phyloP scores from a whole-genome alignment of 2,113 vertebrate species.

The Erythrolamprus reginae region DNA sequence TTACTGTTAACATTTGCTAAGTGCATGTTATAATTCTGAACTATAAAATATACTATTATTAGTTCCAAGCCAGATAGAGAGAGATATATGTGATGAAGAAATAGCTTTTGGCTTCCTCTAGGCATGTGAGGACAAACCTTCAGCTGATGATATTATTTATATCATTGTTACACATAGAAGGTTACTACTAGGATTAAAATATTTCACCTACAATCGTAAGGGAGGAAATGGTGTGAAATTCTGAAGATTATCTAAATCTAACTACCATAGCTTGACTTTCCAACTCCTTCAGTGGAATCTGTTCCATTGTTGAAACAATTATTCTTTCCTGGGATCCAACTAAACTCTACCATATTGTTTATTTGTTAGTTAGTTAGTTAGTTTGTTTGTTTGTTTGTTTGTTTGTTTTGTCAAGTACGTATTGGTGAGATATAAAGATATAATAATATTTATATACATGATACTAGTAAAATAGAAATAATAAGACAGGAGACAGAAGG shows the following conservation, averaged over 20 bases:
- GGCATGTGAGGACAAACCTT: constrained; percentile 7
- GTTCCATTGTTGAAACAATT: background rate
- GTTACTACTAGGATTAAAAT: constrained; percentile 18
- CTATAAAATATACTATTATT: constrained; percentile 66
- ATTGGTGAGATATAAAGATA: no score
- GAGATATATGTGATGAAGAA: constrained; percentile 39
- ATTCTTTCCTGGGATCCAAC: background rate
- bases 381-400: no score
- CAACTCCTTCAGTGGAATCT: background rate
- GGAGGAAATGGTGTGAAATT: no score
- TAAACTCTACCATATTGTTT: background rate
- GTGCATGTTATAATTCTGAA: constrained; percentile 55
- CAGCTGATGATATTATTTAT: constrained; percentile 45
- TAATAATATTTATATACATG: no score
- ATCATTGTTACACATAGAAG: constrained; percentile 46
- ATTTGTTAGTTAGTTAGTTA: no score
- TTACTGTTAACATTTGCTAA: constrained; percentile 55
- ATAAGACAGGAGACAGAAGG: no score
- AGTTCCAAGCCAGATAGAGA: constrained; percentile 51
- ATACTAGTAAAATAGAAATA: no score
- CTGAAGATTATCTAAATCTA: background rate
- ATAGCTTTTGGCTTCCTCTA: constrained; percentile 45
- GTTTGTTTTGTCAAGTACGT: no score
- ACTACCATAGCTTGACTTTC: background rate
- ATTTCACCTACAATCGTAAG: constrained; percentile 23